Percentiles rank a stretch among this genome's conserved stretches.
Evolutionary conservation across 2,797 vertebrate genomes (phyloP).

Genomic region (Anomalospiza imberbis): DNA sequence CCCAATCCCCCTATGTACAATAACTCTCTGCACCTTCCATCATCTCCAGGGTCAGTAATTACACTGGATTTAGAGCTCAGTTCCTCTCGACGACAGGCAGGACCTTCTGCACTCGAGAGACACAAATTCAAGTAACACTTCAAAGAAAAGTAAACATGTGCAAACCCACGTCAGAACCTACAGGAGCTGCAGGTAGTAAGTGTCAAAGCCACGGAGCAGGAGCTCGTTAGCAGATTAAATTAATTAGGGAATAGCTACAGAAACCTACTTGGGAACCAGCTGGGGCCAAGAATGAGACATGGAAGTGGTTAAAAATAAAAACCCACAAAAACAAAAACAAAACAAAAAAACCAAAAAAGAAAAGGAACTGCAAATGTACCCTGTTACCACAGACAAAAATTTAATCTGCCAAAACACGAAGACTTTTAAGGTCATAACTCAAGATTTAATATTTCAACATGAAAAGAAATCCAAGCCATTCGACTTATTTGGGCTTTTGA

Average conservation of each 20-base stretch:
- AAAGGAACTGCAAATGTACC: conserved; percentile 9
- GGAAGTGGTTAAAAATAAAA: background rate
- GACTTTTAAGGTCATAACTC: conserved; percentile 52
- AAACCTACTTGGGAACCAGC: background rate
- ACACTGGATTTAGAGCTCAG: background rate
- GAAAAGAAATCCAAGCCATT: conserved; percentile 50
- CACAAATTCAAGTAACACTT: conserved; percentile 75
- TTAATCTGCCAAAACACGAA: conserved; percentile 36
- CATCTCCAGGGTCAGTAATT: background rate
- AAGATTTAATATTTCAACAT: conserved; percentile 67
- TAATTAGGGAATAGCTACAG: background rate
- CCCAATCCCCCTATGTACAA: background rate
- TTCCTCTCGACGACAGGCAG: background rate
- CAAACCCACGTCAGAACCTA: conserved; percentile 58
- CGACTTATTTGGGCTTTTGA: conserved; percentile 41
- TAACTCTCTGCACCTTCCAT: background rate
- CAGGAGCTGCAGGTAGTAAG: background rate
- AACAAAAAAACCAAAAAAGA: background rate
- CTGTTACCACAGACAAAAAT: conserved; percentile 13
- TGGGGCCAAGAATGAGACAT: background rate
- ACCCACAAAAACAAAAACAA: background rate
- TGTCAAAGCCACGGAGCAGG: background rate
- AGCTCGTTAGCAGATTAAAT: background rate
- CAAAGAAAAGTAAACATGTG: conserved; percentile 67
- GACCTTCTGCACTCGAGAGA: conserved; percentile 17